A percentile compares a stretch with the other conserved stretches of the same genome.
These are phyloP conservation scores for Pungitius pungitius DNA, from an alignment of 2,113 vertebrate genomes.

Conservation along the genomic window DNA sequence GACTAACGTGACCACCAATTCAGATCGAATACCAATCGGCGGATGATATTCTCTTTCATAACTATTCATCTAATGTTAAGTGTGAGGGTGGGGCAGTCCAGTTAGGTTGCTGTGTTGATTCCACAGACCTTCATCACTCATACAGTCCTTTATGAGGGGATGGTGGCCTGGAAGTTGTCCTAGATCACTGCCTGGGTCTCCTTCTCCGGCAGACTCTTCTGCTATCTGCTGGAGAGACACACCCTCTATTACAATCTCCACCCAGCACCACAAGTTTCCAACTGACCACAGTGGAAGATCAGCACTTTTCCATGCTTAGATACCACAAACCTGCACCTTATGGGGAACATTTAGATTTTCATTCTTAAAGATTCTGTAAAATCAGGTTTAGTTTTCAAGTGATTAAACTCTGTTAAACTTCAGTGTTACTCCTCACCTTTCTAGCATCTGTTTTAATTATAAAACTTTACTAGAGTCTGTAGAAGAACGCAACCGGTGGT, in stretches of 20 bases:
- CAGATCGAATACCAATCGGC: neutral
- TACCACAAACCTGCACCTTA: neutral
- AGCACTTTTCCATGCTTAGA: neutral
- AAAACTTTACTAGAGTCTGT: too few relatives aligned
- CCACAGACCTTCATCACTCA: slow-evolving; percentile 68
- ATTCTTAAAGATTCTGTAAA: neutral
- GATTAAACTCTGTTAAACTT: too few relatives aligned
- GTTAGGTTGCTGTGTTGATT: neutral
- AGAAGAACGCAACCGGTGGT: too few relatives aligned
- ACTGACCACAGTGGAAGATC: too few relatives aligned
- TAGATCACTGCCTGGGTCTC: slow-evolving; percentile 38
- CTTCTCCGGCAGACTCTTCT: slow-evolving; percentile 7
- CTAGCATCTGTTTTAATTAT: too few relatives aligned
- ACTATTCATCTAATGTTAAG: neutral
- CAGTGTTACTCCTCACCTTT: too few relatives aligned
- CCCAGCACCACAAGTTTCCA: neutral
- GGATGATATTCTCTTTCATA: neutral
- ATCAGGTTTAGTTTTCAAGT: too few relatives aligned
- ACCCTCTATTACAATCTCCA: neutral
- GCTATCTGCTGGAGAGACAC: slow-evolving; percentile 46
- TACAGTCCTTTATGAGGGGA: slow-evolving; percentile 65
- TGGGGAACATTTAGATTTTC: neutral
- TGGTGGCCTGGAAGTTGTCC: slow-evolving; percentile 66
- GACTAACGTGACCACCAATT: neutral
- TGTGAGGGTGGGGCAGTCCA: too few relatives aligned